Conservation (phyloP, 2,113 vertebrate species). For the Spheniscus mendiculus region DNA sequence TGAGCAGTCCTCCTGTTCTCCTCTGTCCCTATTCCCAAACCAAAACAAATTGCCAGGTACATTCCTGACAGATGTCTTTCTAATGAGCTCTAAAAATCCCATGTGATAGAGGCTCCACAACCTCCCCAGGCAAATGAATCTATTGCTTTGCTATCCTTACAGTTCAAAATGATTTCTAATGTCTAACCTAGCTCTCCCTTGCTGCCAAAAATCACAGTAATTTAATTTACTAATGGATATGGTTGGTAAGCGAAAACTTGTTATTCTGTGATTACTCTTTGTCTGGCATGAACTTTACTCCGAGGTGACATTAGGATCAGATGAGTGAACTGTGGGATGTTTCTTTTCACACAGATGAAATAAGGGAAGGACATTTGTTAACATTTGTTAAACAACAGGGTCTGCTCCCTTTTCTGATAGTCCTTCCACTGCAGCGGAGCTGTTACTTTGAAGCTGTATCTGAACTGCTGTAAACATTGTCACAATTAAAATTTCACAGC, state of each 20-base stretch:
- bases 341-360: constrained; percentile 46
- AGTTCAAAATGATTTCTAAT: not conserved
- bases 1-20: not conserved
- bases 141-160: constrained; percentile 21
- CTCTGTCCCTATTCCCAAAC: not conserved
- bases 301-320: constrained; percentile 45
- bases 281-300: constrained; percentile 41
- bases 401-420: not conserved
- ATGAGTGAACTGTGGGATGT: constrained; percentile 48
- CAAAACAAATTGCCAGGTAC: constrained; percentile 5
- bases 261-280: constrained; percentile 31
- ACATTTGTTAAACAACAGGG: not conserved
- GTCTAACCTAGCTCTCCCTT: constrained; percentile 13
- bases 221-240: constrained; percentile 59
- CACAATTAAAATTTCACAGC: constrained; percentile 19
- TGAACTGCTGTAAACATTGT: constrained; percentile 6
- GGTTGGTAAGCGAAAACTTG: constrained; percentile 27
- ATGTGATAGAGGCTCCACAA: not conserved
- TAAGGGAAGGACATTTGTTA: constrained; percentile 5
- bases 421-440: not conserved
- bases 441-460: not conserved
- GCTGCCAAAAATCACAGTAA: constrained; percentile 53
- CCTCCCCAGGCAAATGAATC: constrained; percentile 5
- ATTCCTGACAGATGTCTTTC: constrained; percentile 5
- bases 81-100: constrained; percentile 33